Base-by-base conservation (phyloP, 2,888 invertebrate species). In the Acanthococcus lagerstroemiae region DNA sequence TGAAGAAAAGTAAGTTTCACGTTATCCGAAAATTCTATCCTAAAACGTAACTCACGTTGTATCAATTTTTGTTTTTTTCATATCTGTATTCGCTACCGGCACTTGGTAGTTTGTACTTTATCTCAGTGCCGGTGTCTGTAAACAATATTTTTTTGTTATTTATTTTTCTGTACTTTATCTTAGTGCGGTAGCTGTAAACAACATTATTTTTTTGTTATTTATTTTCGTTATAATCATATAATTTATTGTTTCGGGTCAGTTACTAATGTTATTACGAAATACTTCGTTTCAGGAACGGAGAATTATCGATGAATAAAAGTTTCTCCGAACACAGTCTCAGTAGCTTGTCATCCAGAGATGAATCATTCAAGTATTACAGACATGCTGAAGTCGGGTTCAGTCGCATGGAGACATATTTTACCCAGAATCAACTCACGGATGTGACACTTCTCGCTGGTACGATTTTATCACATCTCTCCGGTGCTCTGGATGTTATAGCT, bases 361-460 rank as follows among this genome's bases (percentile, higher is more conserved):
- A 89, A 76, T 85, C 83, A 74, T 88, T 86, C 77, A 82, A 83
- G 72, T 84, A 85, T 74, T 81, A 83, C 72, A 86, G 87, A 73
- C 91, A 93, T 78, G 87, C 93, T 6, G 88, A 90, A 74, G 82
- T 81, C 66, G 87, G 90, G 73, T 80, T 94, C 61, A 84, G 83
- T 71, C 86, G 87, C 74, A 90, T 94, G 85, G 87, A 86, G 75
- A 81, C 83, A 61, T 92, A 90, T 78, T 83, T 88, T 70, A 84
- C 87, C 74, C 84, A 86, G 68, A 85, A 88, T 72, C 87, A 90
- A 76, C 80, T 95, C 61, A 92, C 91, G 74, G 95, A 95, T 80
- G 88, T 95, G 57, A 84, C 84, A 21, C 82, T 95, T 24, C 84
- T 93, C 72, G 91, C 90, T 68, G 91, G 87, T 74, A 78, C 77